These are phyloP conservation scores for Cheiracanthium punctorium DNA, from an alignment of 2,888 invertebrate genomes.

Conservation along the genomic window DNA sequence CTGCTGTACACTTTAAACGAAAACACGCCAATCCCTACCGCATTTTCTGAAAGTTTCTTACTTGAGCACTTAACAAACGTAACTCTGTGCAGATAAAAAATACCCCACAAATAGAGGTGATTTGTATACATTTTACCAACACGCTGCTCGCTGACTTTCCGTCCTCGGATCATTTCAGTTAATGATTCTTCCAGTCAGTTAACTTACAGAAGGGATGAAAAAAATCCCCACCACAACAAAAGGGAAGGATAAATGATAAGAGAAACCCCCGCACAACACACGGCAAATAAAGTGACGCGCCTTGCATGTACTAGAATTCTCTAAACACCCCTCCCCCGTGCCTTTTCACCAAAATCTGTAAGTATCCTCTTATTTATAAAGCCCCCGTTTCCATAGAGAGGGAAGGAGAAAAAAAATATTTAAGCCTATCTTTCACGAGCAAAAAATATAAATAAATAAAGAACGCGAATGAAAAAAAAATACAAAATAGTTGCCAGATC, in stretches of 20 bases:
- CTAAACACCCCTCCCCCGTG: background rate
- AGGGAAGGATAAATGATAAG: background rate
- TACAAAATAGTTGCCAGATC: conserved; percentile 41
- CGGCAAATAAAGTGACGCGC: background rate
- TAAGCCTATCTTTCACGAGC: conserved; percentile 47
- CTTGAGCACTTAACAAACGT: too few relatives aligned
- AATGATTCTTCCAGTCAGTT: background rate
- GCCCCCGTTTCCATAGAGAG: conserved; percentile 13
- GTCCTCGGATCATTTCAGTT: background rate
- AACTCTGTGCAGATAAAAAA: too few relatives aligned
- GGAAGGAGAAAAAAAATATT: too few relatives aligned
- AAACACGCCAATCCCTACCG: too few relatives aligned
- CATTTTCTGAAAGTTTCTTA: too few relatives aligned
- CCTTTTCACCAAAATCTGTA: background rate
- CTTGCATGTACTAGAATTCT: background rate
- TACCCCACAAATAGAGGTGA: too few relatives aligned
- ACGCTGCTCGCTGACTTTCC: background rate
- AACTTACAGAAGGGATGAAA: background rate
- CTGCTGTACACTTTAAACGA: too few relatives aligned
- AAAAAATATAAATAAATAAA: too few relatives aligned
- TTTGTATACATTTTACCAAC: too few relatives aligned
- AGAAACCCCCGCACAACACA: background rate
- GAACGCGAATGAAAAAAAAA: background rate
- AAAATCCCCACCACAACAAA: background rate
- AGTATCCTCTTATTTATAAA: conserved; percentile 49